Base-by-base conservation (phyloP, 1,140 invertebrate genomes). In the Cyrtorhinus lividipennis region DNA sequence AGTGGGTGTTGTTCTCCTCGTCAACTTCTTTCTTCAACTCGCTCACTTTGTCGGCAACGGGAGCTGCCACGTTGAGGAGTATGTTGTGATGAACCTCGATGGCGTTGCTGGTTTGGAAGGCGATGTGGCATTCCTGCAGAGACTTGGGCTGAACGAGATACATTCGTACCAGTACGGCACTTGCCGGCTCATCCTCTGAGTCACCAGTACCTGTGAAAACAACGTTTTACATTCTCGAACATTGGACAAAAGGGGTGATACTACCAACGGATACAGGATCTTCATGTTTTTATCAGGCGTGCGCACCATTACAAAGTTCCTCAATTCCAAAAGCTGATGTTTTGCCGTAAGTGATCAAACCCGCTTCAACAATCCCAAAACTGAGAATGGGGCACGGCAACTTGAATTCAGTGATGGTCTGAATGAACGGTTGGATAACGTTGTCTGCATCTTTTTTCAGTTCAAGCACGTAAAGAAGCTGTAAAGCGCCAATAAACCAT, bases 101-200 rank as follows among this genome's bases (percentile, higher is more conserved):
- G 12, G 58, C 58, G 27, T 59, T 59, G 15, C 24, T 27, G 1
- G 84, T 83, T 65, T 81, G 77, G 71, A 89, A 92, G 15, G 82
- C 79, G 62, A 93, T 87, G 69, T 84, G 81, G 70, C 90, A 88
- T 68, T 92, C 86, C 73, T 93, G 90, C 48, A 94, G 73, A 22
- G 88, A 87, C 71, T 91, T 93, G 2, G 90, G 88, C 72, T 94
- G 90, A 53, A 95, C 85, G 53, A 92, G 79, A 74, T 86, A 89
- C 76, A 95, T 82, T 56, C 82, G 80, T 22, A 93, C 76, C 2
- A 84, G 76, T 25, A 85, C 66, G 2, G 72, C 72, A 22, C 69
- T 69, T 20, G 75, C 70, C 26, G 74, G 71, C 67, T 75, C 72
- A 25, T 75, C 73, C 24, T 74, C 75, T 46, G 70, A 59, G 48